Percentiles rank a stretch among this genome's conserved stretches.
Evolutionary conservation across 2,797 vertebrate genomes (phyloP).

Genomic region (Propithecus perrieri): DNA sequence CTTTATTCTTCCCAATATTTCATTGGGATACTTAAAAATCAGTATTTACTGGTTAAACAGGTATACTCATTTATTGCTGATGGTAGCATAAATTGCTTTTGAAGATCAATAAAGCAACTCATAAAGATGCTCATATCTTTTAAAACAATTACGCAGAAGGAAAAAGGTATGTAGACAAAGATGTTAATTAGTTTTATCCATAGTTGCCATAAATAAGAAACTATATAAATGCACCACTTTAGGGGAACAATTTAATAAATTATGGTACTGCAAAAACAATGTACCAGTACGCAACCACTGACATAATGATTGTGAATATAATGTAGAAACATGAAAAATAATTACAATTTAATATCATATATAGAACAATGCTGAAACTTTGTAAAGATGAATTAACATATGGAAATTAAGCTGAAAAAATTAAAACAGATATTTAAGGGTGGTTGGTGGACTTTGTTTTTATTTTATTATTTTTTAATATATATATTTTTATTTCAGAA

Average conservation of each 20-base stretch:
- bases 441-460: neutral
- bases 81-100: slow-evolving; percentile 8
- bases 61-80: slow-evolving; percentile 29
- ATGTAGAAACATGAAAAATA: slow-evolving; percentile 20
- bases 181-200: slow-evolving; percentile 31
- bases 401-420: neutral
- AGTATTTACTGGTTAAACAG: slow-evolving; percentile 40
- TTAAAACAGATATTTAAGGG: neutral
- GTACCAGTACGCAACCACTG: neutral
- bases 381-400: slow-evolving; percentile 26
- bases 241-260: slow-evolving; percentile 25
- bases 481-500: too few relatives aligned
- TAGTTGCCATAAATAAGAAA: slow-evolving; percentile 50
- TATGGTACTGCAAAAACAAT: neutral
- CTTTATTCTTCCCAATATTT: slow-evolving; percentile 38
- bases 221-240: slow-evolving; percentile 16
- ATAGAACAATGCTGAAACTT: slow-evolving; percentile 31
- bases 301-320: neutral
- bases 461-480: neutral
- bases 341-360: slow-evolving; percentile 36
- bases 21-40: slow-evolving; percentile 36
- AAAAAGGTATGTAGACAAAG: neutral
- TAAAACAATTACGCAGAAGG: slow-evolving; percentile 44
- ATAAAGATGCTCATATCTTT: slow-evolving; percentile 37
- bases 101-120: slow-evolving; percentile 41